Evolutionary conservation across 2,888 invertebrate genomes (phyloP).

Genomic region (Drosophila sordidula): DNA sequence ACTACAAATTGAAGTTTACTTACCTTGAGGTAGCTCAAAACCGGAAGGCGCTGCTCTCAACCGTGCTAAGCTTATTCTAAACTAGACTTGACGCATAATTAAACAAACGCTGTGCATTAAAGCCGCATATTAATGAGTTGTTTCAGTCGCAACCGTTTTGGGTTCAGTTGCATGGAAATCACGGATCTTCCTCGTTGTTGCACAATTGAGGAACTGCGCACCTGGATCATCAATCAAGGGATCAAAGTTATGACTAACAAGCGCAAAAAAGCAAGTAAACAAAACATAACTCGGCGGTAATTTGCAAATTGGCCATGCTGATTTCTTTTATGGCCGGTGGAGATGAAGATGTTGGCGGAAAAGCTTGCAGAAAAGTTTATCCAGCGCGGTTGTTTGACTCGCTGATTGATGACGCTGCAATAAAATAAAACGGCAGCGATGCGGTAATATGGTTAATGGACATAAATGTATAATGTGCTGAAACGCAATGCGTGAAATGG

Average conservation of each 20-base stretch:
- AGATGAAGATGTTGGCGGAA: slow-evolving; percentile 48
- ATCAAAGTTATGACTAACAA: slow-evolving; percentile 9
- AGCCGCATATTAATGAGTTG: slow-evolving; percentile 23
- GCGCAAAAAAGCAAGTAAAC: slow-evolving; percentile 2
- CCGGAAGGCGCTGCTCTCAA: slow-evolving; percentile 48
- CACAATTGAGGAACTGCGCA: slow-evolving; percentile 30
- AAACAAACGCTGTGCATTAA: slow-evolving; percentile 28
- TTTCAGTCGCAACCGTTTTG: background rate
- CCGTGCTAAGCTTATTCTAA: slow-evolving; percentile 12
- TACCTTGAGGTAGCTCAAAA: slow-evolving; percentile 30
- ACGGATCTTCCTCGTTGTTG: slow-evolving; percentile 21
- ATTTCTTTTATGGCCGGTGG: slow-evolving; percentile 42
- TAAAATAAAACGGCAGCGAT: slow-evolving; percentile 64
- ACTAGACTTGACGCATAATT: slow-evolving; percentile 54
- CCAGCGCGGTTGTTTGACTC: slow-evolving; percentile 8
- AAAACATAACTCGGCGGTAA: slow-evolving; percentile 3
- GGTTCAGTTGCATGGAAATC: slow-evolving; percentile 14
- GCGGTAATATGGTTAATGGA: slow-evolving; percentile 69
- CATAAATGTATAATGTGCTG: slow-evolving; percentile 54
- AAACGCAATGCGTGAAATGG: slow-evolving; percentile 59
- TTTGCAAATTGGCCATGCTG: slow-evolving; percentile 63
- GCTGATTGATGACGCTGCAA: slow-evolving; percentile 72
- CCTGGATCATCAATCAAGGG: slow-evolving; percentile 36
- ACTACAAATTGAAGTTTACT: background rate
- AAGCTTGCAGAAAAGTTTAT: slow-evolving; percentile 32